Conservation (phyloP, 2,797 vertebrate species). For the Propithecus deckenii region DNA sequence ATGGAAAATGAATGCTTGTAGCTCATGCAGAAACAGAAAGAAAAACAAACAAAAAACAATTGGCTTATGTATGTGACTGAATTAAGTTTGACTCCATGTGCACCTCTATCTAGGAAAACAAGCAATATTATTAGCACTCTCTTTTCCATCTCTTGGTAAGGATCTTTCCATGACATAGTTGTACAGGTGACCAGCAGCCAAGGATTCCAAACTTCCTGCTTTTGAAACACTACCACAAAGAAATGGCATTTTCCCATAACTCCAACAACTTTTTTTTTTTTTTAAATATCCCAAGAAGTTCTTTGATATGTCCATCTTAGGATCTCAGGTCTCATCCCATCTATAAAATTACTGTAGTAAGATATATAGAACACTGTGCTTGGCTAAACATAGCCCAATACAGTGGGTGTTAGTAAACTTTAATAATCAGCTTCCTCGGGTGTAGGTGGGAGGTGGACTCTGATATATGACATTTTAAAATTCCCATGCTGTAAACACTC, state of each 20-base stretch:
- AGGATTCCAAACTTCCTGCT: neutral
- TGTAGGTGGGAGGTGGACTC: too few species aligned
- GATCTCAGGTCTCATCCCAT: neutral
- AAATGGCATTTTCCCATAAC: neutral
- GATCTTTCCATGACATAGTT: neutral
- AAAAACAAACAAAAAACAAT: neutral
- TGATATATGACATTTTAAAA: neutral
- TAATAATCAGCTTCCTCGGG: neutral
- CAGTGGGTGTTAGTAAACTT: neutral
- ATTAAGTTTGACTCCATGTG: neutral
- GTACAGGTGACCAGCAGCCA: neutral
- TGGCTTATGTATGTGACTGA: neutral
- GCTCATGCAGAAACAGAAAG: neutral
- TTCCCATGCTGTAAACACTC: neutral
- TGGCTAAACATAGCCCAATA: neutral
- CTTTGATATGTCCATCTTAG: neutral
- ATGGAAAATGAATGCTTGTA: neutral
- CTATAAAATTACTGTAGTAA: neutral
- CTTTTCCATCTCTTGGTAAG: neutral
- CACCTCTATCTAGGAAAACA: neutral
- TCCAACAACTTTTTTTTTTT: neutral
- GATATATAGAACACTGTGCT: neutral
- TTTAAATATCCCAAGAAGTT: neutral
- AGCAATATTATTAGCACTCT: neutral
- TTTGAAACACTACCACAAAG: neutral